Conservation (phyloP, 2,113 vertebrate species). For the Ginglymostoma cirratum region DNA sequence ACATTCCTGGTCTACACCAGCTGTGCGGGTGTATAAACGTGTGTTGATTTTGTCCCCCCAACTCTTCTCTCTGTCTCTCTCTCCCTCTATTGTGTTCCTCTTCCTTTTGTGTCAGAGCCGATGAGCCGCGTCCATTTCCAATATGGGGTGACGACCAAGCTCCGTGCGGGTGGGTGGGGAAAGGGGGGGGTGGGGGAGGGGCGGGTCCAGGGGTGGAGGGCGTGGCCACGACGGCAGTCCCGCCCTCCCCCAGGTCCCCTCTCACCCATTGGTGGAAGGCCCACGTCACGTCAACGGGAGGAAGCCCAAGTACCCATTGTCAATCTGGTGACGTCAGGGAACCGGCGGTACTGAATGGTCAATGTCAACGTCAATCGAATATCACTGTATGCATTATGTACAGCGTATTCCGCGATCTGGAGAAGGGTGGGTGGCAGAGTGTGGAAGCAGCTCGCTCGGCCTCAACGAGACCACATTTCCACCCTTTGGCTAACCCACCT, state of each 20-base stretch:
- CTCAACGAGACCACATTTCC: too few species aligned
- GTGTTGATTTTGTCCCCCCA: too few species aligned
- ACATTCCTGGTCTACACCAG: too few species aligned
- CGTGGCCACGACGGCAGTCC: neutral
- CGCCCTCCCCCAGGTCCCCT: neutral
- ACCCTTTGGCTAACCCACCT: too few species aligned
- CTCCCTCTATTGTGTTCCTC: neutral
- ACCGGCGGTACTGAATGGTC: neutral
- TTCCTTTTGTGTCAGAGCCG: conserved; percentile 20
- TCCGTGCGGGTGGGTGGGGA: neutral
- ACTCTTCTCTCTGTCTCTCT: neutral
- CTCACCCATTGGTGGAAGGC: neutral
- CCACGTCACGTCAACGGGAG: neutral
- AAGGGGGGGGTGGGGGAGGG: neutral
- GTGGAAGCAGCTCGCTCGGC: too few species aligned
- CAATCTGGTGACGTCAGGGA: neutral
- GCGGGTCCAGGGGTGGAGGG: neutral
- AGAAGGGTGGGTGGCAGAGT: too few species aligned
- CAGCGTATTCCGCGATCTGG: too few species aligned
- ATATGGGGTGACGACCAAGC: neutral
- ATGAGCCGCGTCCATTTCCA: neutral
- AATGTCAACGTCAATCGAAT: neutral
- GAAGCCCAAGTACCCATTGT: neutral
- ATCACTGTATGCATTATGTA: too few species aligned
- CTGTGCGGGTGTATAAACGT: too few species aligned